Base-by-base conservation (phyloP, 2,797 vertebrate species). In the Cynopterus sphinx region DNA sequence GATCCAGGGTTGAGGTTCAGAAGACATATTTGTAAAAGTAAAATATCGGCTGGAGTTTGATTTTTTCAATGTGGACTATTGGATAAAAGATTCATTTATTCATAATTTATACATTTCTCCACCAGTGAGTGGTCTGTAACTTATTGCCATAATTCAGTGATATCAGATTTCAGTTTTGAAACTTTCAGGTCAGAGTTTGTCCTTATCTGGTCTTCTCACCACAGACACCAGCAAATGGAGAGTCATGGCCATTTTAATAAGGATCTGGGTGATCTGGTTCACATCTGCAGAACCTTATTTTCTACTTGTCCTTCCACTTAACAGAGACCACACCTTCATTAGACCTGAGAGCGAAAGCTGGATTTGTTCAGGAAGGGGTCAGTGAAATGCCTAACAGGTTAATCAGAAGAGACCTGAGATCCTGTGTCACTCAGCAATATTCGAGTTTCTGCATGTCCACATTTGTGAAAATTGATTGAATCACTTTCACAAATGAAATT, bases 401-500 rank as follows among this genome's bases (percentile, higher is more conserved):
- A 55, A 65, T 91, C 61, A 57, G 36, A 49, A 82, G 93, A 79
- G 39, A 26, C 33, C 74, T 46, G 11, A 41, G 41, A 39, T 5
- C 57, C n/a, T 79, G 16, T 61, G 19, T 61, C 74, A 53, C 12
- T 41, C 43, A n/a, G 46, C 49, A 28, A 13, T 39, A n/a, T 41
- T 61, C 21, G 70, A 63, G 26, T 70, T 63, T 86, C 74, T 46
- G 9, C 39, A 57, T 87, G 15, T 86, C 36, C 22, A 36, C 57
- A 33, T 70, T 59, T 88, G 49, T 82, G 68, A 65, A 91, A 57
- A 33, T 57, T 16, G 55, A 33, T 57, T 33, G 17, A 78, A 46
- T 39, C 5, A 92, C 74, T 94, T 75, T 51, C 70, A 46, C 65
- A 96, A 57, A 83, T 91, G 84, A 70, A 78, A 77, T 96, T 82